Evolutionary conservation across 2,888 invertebrate species (phyloP).

Genomic region (Lydus trimaculatus): DNA sequence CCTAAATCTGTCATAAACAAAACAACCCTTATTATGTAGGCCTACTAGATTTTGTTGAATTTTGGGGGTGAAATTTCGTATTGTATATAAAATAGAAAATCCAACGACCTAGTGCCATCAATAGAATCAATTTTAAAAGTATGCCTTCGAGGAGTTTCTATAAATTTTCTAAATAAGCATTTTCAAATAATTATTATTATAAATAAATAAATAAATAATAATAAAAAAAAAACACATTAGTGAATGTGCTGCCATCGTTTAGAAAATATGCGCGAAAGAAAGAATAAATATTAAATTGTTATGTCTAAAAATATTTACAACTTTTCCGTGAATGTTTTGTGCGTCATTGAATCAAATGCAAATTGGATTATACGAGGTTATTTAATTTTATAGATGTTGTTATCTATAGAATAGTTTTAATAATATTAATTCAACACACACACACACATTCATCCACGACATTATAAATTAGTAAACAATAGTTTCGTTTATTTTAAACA

Average conservation of each 20-base stretch:
- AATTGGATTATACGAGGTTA: conserved; percentile 22
- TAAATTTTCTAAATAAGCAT: background rate
- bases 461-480: too few species aligned
- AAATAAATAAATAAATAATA: conserved; percentile 50
- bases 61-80: too few species aligned
- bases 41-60: too few species aligned
- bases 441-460: too few species aligned
- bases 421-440: too few species aligned
- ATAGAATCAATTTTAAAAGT: background rate
- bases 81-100: background rate
- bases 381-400: conserved; percentile 13
- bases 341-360: conserved; percentile 50
- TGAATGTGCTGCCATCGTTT: conserved; percentile 67
- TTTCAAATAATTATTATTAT: background rate
- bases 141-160: background rate
- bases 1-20: background rate
- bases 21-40: background rate
- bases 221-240: conserved; percentile 21
- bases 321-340: conserved; percentile 53
- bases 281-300: conserved; percentile 56
- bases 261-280: conserved; percentile 64
- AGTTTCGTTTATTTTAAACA: too few species aligned
- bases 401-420: conserved; percentile 18
- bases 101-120: background rate
- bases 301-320: conserved; percentile 58